These are phyloP conservation scores for Morphnarchus princeps DNA, from an alignment of 2,113 vertebrate species.

Conservation along the genomic window DNA sequence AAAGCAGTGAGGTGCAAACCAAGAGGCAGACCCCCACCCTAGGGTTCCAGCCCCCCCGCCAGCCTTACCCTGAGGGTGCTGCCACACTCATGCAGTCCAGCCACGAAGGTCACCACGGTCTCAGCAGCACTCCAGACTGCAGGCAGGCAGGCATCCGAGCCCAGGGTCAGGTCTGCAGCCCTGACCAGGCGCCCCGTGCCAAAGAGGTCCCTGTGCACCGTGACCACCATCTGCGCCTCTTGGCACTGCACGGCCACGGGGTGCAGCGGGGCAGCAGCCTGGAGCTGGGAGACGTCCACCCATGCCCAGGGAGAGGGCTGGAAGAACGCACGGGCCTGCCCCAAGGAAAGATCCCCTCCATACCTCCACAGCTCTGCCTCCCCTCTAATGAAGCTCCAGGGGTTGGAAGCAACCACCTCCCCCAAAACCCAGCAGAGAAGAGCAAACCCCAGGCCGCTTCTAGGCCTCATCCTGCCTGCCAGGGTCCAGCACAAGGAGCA, in stretches of 20 bases:
- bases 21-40: neutral
- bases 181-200: conserved; percentile 29
- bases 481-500: neutral
- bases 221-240: conserved; percentile 49
- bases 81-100: neutral
- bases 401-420: neutral
- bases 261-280: neutral
- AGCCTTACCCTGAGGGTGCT: neutral
- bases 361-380: neutral
- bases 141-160: neutral
- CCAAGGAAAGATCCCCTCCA: neutral
- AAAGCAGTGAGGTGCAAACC: rapidly evolving
- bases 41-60: no score
- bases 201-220: conserved; percentile 41
- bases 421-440: neutral
- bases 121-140: rapidly evolving
- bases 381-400: neutral
- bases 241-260: conserved; percentile 18
- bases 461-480: neutral
- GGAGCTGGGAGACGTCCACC: neutral
- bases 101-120: neutral
- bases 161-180: conserved; percentile 40
- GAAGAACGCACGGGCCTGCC: neutral
- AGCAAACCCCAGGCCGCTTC: neutral
- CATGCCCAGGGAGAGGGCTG: neutral